Conservation (phyloP, 2,113 vertebrate species). For the Malurus elegans region DNA sequence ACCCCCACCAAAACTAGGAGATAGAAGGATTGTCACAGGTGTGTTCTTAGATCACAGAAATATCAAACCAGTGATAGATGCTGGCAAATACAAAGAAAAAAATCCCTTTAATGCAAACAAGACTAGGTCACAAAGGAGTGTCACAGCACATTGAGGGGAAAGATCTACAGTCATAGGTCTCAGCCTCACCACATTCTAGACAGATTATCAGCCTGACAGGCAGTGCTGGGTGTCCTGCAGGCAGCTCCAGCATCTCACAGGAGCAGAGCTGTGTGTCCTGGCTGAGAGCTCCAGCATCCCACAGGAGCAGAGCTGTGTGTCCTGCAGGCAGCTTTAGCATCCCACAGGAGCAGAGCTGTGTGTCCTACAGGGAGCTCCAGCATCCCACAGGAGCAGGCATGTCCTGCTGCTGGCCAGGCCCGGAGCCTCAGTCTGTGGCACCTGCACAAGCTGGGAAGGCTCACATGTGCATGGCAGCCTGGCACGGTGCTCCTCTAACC, state of each 20-base stretch:
- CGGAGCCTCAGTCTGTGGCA: neutral
- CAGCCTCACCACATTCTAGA: neutral
- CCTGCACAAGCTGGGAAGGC: neutral
- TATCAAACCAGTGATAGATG: neutral
- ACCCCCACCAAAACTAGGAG: neutral
- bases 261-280: neutral
- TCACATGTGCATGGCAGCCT: slow-evolving; percentile 33
- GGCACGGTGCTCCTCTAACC: neutral
- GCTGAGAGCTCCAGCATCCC: neutral
- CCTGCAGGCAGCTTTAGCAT: neutral
- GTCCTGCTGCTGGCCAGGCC: neutral
- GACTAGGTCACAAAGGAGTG: neutral
- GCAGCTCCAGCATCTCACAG: neutral
- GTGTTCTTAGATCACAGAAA: neutral
- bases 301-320: neutral
- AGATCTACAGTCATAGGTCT: neutral
- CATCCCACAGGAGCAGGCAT: neutral
- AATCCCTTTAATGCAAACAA: neutral
- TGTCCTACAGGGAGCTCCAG: neutral
- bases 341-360: neutral
- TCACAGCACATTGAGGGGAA: neutral
- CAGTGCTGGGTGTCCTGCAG: neutral
- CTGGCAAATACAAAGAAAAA: neutral
- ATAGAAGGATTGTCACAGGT: neutral
- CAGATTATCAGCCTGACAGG: neutral